These are phyloP conservation scores for Grapholita molesta DNA, from an alignment of 1,140 invertebrate species.

Conservation along the genomic window DNA sequence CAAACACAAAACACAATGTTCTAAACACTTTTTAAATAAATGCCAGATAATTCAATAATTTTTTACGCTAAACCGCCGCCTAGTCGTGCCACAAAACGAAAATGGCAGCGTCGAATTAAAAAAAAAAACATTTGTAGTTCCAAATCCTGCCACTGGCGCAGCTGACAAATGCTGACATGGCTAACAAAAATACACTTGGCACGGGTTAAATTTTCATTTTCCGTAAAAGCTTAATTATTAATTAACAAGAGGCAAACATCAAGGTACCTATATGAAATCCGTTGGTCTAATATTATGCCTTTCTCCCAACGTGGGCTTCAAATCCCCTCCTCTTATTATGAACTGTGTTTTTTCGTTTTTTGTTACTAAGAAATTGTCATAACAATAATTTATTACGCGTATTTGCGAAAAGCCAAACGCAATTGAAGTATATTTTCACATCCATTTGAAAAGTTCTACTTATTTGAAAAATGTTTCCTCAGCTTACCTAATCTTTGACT, in stretches of 20 bases:
- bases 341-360: not conserved
- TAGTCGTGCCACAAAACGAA: conserved; percentile 75
- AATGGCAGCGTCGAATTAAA: conserved; percentile 70
- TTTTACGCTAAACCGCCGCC: conserved; percentile 55
- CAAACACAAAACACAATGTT: conserved; percentile 42
- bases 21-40: conserved; percentile 44
- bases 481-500: too few species aligned
- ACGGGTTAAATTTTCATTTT: not conserved
- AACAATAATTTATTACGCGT: too few species aligned
- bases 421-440: too few species aligned
- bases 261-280: not conserved
- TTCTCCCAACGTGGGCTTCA: not conserved
- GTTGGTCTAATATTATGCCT: not conserved
- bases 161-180: not conserved
- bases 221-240: not conserved
- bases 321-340: not conserved
- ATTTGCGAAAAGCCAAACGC: too few species aligned
- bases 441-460: too few species aligned
- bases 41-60: conserved; percentile 41
- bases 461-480: too few species aligned
- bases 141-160: conserved; percentile 18
- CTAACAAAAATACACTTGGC: not conserved
- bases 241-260: too few species aligned
- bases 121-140: conserved; percentile 21
- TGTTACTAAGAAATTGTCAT: too few species aligned